These are phyloP conservation scores for Falco concolor DNA, from an alignment of 2,797 vertebrate genomes.

Conservation along the genomic window DNA sequence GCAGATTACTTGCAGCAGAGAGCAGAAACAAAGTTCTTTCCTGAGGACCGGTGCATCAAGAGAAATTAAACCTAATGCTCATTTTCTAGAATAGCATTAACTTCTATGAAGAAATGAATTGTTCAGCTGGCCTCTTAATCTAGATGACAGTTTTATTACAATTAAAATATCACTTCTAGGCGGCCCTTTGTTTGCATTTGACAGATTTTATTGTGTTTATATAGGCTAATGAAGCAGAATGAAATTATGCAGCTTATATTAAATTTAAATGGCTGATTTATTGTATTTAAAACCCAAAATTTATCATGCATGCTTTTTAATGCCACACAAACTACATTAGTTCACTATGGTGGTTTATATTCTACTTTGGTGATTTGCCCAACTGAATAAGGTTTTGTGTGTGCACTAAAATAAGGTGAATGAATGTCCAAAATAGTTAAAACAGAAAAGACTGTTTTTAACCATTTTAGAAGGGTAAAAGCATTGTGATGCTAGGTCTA, in stretches of 20 bases:
- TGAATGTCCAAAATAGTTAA: neutral
- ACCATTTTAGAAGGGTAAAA: neutral
- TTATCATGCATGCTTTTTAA: conserved; percentile 44
- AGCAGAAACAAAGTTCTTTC: neutral
- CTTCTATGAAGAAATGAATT: conserved; percentile 54
- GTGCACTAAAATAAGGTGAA: neutral
- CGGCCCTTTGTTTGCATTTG: conserved; percentile 60
- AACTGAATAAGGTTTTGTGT: conserved; percentile 13
- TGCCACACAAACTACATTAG: conserved; percentile 53
- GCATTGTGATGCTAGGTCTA: neutral
- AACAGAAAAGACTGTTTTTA: neutral
- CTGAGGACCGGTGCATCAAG: neutral
- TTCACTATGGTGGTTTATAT: conserved; percentile 42
- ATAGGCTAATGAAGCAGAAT: conserved; percentile 69
- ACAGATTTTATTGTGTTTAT: conserved; percentile 70
- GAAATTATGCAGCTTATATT: conserved; percentile 62
- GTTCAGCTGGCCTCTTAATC: conserved; percentile 67
- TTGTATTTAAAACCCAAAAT: conserved; percentile 51
- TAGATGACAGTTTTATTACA: conserved; percentile 74
- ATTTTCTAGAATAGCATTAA: conserved; percentile 41
- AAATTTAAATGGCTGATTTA: conserved; percentile 67
- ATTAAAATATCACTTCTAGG: conserved; percentile 71
- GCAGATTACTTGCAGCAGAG: neutral
- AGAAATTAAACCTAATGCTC: conserved; percentile 39
- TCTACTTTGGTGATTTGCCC: conserved; percentile 22